Evolutionary conservation across 1,140 invertebrate genomes (phyloP).

Genomic region (Polypedilum pembai): DNA sequence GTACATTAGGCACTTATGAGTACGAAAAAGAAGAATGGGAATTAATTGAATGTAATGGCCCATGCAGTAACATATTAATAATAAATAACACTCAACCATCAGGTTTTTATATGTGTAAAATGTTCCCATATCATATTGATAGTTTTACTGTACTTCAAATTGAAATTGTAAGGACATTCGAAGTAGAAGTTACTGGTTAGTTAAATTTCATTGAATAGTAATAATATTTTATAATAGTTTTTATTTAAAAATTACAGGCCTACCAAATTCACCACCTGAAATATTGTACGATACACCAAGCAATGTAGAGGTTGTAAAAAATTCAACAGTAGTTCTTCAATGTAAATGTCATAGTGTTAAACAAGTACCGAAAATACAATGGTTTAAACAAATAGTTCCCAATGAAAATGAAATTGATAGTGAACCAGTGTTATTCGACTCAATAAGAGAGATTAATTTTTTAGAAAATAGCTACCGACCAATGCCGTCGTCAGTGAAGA

Average conservation of each 20-base stretch:
- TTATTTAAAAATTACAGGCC: no score
- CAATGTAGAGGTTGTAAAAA: background rate
- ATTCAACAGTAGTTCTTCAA: background rate
- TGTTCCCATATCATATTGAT: conserved; percentile 20
- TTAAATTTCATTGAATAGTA: background rate
- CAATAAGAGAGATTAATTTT: background rate
- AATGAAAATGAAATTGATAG: background rate
- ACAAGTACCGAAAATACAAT: background rate
- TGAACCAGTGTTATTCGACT: background rate
- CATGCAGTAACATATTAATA: background rate
- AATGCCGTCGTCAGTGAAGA: background rate
- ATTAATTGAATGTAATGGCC: background rate
- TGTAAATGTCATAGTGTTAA: background rate
- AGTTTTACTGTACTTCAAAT: background rate
- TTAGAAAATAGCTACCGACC: background rate
- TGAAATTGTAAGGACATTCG: background rate
- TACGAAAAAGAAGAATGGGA: background rate
- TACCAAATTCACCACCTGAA: background rate
- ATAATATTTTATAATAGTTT: no score
- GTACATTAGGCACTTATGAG: background rate
- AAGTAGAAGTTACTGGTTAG: background rate
- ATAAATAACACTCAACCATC: background rate
- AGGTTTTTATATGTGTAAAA: conserved; percentile 21
- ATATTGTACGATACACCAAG: background rate
- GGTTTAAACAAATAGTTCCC: background rate